Evolutionary conservation across 2,888 invertebrate genomes (phyloP).

Genomic region (Nesidiocoris tenuis): DNA sequence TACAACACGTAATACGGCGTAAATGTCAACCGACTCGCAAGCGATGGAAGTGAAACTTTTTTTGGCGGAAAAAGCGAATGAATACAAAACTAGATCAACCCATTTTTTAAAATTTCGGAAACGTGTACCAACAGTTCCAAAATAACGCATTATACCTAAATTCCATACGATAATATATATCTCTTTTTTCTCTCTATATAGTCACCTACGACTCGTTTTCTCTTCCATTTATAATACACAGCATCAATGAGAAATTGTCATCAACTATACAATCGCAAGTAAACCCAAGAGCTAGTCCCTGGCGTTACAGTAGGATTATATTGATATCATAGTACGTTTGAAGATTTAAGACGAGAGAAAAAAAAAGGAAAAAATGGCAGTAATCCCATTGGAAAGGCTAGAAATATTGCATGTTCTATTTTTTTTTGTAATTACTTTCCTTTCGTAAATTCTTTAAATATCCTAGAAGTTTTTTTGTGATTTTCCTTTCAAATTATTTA

Average conservation of each 20-base stretch:
- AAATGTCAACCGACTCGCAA: not conserved
- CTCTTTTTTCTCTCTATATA: conserved; percentile 35
- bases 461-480: not conserved
- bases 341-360: conserved; percentile 14
- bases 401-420: conserved; percentile 39
- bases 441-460: conserved; percentile 23
- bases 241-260: conserved; percentile 13
- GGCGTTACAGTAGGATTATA: conserved; percentile 1
- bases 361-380: conserved; percentile 28
- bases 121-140: conserved; percentile 22
- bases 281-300: not conserved
- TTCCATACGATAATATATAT: conserved; percentile 35
- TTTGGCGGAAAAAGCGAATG: conserved; percentile 19
- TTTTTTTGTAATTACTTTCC: conserved; percentile 15
- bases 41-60: not conserved
- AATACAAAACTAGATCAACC: conserved; percentile 39
- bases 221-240: conserved; percentile 32
- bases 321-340: conserved; percentile 24
- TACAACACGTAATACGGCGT: not conserved
- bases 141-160: conserved; percentile 36
- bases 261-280: conserved; percentile 29
- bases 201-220: conserved; percentile 8
- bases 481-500: conserved; percentile 33
- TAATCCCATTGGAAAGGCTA: conserved; percentile 38
- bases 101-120: conserved; percentile 29